Conservation (phyloP, 2,888 invertebrate species). For the Lycaena phlaeas region DNA sequence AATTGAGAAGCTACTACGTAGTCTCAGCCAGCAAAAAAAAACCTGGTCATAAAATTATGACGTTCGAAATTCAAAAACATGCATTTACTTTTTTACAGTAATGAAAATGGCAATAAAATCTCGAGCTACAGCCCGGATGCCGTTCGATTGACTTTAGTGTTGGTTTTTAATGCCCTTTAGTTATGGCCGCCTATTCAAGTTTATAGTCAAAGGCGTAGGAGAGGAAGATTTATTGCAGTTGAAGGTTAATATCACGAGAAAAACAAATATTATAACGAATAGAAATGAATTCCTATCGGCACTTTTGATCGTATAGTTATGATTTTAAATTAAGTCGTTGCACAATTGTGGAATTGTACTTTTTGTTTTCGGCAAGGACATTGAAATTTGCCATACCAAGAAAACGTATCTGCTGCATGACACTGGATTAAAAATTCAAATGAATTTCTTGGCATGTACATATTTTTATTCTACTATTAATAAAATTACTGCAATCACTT, state of each 20-base stretch:
- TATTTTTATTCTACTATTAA: too few relatives aligned
- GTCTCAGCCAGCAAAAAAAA: too few relatives aligned
- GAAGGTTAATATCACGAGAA: background rate
- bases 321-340: too few relatives aligned
- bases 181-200: background rate
- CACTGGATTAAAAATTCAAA: too few relatives aligned
- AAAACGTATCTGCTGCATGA: too few relatives aligned
- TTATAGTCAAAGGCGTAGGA: constrained; percentile 3
- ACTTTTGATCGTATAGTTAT: constrained; percentile 3
- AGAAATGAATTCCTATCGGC: background rate
- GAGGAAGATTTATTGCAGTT: constrained; percentile 1
- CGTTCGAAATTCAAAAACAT: constrained; percentile 4
- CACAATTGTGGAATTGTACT: too few relatives aligned
- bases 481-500: too few relatives aligned
- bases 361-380: too few relatives aligned
- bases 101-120: background rate
- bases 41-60: background rate
- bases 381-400: too few relatives aligned
- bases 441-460: too few relatives aligned
- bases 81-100: background rate
- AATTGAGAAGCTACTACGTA: background rate
- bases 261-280: too few relatives aligned
- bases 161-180: background rate
- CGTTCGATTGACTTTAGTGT: constrained; percentile 5
- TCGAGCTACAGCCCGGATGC: background rate